These are phyloP conservation scores for Gymnarchus niloticus DNA, from an alignment of 2,113 vertebrate species.

Conservation along the genomic window DNA sequence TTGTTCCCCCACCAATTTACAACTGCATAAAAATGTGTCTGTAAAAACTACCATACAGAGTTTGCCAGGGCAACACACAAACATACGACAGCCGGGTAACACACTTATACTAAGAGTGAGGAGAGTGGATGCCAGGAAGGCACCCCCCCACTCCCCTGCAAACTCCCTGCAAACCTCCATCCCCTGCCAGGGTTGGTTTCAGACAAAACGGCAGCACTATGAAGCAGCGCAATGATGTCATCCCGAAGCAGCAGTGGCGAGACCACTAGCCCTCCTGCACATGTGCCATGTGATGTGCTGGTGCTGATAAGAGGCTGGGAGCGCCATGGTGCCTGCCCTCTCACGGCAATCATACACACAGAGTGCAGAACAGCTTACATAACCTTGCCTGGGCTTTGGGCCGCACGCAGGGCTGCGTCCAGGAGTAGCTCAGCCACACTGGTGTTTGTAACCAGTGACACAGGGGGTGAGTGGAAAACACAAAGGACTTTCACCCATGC, in stretches of 20 bases:
- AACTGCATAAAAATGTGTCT: neutral
- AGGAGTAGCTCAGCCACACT: neutral
- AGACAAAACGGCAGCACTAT: neutral
- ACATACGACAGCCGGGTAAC: neutral
- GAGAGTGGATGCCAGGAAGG: neutral
- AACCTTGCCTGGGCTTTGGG: constrained; percentile 25
- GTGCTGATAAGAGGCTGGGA: constrained; percentile 47
- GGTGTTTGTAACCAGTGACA: neutral
- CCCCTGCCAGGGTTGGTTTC: neutral
- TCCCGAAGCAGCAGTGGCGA: neutral
- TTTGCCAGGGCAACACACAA: neutral
- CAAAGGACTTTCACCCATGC: neutral
- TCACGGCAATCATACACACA: constrained; percentile 50
- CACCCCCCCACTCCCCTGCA: neutral
- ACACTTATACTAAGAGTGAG: neutral
- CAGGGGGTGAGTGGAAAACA: neutral
- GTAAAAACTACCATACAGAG: neutral
- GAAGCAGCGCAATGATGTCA: constrained; percentile 4
- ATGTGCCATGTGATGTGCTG: constrained; percentile 31
- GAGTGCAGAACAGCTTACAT: constrained; percentile 39
- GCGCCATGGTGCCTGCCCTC: constrained; percentile 41
- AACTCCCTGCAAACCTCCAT: neutral
- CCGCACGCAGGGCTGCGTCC: neutral
- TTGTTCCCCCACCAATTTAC: neutral
- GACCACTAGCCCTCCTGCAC: neutral